Conservation (phyloP, 2,113 vertebrate genomes). For the Tyto alba region DNA sequence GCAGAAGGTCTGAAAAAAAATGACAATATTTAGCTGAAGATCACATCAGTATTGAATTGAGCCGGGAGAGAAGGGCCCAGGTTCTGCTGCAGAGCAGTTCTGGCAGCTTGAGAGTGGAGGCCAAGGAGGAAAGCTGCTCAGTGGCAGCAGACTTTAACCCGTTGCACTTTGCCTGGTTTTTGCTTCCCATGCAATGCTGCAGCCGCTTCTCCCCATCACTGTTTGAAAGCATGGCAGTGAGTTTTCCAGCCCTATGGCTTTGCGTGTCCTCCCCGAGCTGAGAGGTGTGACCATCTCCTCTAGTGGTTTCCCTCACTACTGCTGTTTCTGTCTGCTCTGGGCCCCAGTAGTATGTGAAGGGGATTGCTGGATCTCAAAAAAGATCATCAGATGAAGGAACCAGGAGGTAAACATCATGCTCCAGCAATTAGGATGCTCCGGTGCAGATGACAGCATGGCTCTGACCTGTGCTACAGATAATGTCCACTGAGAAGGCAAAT, state of each 20-base stretch:
- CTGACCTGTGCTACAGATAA: not conserved
- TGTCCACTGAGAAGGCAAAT: not conserved
- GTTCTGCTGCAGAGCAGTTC: not conserved
- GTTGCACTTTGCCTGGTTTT: accelerated
- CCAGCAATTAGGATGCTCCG: not conserved
- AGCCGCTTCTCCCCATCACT: not conserved
- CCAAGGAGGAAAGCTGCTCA: not conserved
- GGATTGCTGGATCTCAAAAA: not conserved
- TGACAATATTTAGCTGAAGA: not conserved
- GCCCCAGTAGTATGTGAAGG: accelerated
- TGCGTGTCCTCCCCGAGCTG: not conserved
- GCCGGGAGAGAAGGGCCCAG: too few relatives aligned
- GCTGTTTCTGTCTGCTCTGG: not conserved
- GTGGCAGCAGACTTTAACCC: not conserved
- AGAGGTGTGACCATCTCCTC: not conserved
- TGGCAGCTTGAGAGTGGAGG: not conserved
- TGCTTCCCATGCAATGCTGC: not conserved
- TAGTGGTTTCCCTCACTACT: not conserved
- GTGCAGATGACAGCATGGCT: not conserved
- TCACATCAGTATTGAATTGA: not conserved
- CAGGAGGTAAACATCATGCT: not conserved
- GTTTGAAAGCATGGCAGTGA: not conserved
- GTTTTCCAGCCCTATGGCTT: not conserved
- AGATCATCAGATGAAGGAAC: not conserved
- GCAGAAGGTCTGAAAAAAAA: not conserved